Conservation (phyloP, 2,113 vertebrate genomes). For the Synchiropus splendidus region DNA sequence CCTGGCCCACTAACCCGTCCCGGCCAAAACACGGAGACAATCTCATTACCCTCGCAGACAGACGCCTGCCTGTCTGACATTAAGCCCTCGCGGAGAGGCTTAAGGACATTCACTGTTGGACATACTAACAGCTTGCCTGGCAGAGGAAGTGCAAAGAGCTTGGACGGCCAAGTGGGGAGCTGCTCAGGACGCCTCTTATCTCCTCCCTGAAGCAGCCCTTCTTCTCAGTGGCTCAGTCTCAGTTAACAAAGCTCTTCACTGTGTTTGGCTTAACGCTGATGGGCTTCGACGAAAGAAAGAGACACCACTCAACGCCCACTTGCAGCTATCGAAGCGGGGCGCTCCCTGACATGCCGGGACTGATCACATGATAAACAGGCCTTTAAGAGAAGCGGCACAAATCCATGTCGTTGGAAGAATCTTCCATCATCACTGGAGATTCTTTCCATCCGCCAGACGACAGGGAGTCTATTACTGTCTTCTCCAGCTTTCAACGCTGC, state of each 20-base stretch:
- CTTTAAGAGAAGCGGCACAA: slow-evolving; percentile 7
- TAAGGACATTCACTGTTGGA: slow-evolving; percentile 35
- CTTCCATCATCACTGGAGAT: slow-evolving; percentile 16
- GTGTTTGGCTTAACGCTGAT: slow-evolving; percentile 22
- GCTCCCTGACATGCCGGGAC: slow-evolving; percentile 13
- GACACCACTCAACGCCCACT: slow-evolving; percentile 1
- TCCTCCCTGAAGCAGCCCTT: slow-evolving; percentile 8
- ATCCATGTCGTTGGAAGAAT: slow-evolving; percentile 2
- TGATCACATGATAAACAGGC: slow-evolving; percentile 8
- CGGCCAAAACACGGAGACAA: slow-evolving; percentile 56
- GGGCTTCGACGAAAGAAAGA: slow-evolving; percentile 16
- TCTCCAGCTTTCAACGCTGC: slow-evolving; percentile 8
- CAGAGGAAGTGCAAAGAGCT: slow-evolving; percentile 17
- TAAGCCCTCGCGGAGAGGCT: slow-evolving; percentile 30
- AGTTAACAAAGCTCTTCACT: slow-evolving; percentile 23
- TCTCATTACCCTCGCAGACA: slow-evolving; percentile 58
- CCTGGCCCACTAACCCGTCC: slow-evolving; percentile 53
- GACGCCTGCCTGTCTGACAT: slow-evolving; percentile 38
- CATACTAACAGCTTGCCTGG: slow-evolving; percentile 20
- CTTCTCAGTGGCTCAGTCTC: slow-evolving; percentile 11
- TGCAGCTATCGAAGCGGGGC: slow-evolving; percentile 1
- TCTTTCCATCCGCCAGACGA: slow-evolving; percentile 8
- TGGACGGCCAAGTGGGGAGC: slow-evolving; percentile 6
- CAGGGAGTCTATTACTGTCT: slow-evolving; percentile 15
- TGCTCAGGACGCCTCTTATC: slow-evolving; percentile 9